These are phyloP conservation scores for Psettodes erumei DNA, from an alignment of 2,113 vertebrate genomes.

Conservation along the genomic window DNA sequence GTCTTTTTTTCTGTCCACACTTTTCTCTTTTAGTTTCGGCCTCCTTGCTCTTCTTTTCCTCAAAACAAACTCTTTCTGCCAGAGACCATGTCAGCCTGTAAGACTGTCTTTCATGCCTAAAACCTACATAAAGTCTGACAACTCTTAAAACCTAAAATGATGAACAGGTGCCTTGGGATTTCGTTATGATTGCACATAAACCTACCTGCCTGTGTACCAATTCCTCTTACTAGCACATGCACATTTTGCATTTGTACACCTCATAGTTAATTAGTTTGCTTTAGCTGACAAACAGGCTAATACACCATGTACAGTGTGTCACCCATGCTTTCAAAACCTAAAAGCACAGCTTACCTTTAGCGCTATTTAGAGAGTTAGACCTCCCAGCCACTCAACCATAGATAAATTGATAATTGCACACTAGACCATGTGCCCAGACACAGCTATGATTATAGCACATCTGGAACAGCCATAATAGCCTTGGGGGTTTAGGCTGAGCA, in stretches of 20 bases:
- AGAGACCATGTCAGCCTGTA: background rate
- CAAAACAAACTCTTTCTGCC: background rate
- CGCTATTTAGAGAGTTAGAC: background rate
- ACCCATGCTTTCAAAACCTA: background rate
- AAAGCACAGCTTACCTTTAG: background rate
- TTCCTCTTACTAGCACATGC: background rate
- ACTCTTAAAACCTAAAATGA: background rate
- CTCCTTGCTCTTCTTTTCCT: background rate
- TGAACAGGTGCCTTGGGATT: background rate
- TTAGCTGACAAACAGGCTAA: background rate
- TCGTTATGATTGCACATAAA: background rate
- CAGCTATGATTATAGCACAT: slow-evolving; percentile 59
- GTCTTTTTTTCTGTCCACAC: slow-evolving; percentile 64
- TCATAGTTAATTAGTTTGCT: background rate
- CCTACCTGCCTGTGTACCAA: background rate
- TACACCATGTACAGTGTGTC: background rate
- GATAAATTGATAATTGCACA: slow-evolving; percentile 56
- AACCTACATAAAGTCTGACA: too few relatives aligned
- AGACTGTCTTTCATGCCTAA: background rate
- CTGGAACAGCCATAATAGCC: slow-evolving; percentile 55
- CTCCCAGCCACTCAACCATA: background rate
- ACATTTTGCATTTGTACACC: background rate
- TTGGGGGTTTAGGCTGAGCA: slow-evolving; percentile 40
- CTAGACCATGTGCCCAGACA: slow-evolving; percentile 17
- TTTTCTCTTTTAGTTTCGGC: background rate